Evolutionary conservation across 2,797 vertebrate species (phyloP).

Genomic region (Poeciliopsis gracilis): DNA sequence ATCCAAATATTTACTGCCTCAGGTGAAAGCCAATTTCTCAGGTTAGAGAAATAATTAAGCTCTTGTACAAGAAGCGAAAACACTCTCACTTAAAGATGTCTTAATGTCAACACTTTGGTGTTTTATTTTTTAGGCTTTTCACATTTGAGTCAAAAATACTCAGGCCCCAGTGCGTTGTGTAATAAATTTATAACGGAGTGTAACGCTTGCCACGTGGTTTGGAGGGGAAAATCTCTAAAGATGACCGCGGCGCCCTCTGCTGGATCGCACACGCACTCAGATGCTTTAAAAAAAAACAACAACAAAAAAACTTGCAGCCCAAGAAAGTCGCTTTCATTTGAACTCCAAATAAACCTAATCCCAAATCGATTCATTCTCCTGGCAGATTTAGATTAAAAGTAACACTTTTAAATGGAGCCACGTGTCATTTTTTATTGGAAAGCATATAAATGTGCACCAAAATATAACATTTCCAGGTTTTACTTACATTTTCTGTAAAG

Average conservation of each 20-base stretch:
- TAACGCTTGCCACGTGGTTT: not conserved
- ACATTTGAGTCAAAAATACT: not conserved
- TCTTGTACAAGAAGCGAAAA: not conserved
- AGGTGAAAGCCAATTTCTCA: not conserved
- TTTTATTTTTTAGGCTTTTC: not conserved
- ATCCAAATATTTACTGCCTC: constrained; percentile 6
- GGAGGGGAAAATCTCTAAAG: not conserved
- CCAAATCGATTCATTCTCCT: not conserved
- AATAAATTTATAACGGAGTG: not conserved
- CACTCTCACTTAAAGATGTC: not conserved
- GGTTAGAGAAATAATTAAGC: not conserved
- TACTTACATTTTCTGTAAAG: not conserved
- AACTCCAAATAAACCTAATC: not conserved
- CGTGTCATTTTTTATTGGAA: not conserved
- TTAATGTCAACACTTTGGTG: not conserved
- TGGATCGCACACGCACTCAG: constrained; percentile 46
- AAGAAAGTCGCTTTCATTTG: not conserved
- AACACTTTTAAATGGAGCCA: not conserved
- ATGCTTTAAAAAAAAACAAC: not conserved
- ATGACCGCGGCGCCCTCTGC: constrained; percentile 44
- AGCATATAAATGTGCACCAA: not conserved
- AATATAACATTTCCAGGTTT: not conserved
- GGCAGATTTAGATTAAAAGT: not conserved
- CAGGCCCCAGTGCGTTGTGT: not conserved
- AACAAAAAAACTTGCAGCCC: not conserved